Evolutionary conservation across 1,140 invertebrate species (phyloP).

Genomic region (Charaxes varanes): DNA sequence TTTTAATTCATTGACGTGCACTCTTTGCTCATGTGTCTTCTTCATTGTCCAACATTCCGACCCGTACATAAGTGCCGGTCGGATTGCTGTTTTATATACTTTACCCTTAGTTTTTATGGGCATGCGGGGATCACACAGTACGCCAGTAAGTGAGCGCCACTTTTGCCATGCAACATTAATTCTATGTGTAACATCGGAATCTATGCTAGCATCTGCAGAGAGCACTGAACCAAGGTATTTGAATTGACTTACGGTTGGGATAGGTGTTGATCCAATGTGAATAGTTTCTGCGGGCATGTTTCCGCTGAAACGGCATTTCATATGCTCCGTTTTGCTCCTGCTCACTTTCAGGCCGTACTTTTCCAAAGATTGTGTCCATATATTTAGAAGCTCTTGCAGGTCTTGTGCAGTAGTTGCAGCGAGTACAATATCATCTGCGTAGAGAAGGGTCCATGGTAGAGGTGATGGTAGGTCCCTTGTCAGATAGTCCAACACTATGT

Average conservation of each 20-base stretch:
- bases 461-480: neutral
- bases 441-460: constrained; percentile 1
- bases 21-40: no score
- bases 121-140: neutral
- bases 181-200: constrained; percentile 1
- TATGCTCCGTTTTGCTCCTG: no score
- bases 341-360: no score
- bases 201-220: neutral
- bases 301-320: no score
- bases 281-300: neutral
- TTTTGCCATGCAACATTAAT: neutral
- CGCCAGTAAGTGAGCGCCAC: constrained; percentile 1
- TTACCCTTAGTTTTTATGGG: constrained; percentile 7
- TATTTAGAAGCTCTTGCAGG: neutral
- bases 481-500: neutral
- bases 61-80: neutral
- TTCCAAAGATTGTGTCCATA: neutral
- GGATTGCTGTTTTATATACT: constrained; percentile 4
- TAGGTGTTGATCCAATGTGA: neutral
- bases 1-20: no score
- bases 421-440: constrained; percentile 4
- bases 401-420: neutral
- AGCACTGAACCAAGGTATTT: constrained; percentile 4
- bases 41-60: constrained; percentile 4
- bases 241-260: neutral